A percentile compares a stretch with the other conserved stretches of the same genome.
phyloP scores from a whole-genome alignment of 1,140 invertebrate species.

The Limonius californicus region DNA sequence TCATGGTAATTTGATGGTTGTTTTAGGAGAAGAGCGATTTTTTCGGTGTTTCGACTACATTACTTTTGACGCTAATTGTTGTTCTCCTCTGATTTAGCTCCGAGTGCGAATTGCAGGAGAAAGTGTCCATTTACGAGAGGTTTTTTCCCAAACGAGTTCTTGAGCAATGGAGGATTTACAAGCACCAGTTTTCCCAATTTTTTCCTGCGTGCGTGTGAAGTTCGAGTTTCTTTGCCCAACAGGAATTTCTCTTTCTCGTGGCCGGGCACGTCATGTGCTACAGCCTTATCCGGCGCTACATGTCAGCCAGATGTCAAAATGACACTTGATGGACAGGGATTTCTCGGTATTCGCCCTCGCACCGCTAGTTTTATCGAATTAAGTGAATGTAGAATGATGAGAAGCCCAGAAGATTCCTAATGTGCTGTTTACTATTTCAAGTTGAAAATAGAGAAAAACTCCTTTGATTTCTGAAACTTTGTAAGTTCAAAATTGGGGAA shows the following conservation, averaged over 20 bases:
- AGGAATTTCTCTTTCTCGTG: background rate
- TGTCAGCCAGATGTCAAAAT: conserved; percentile 12
- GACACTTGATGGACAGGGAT: conserved; percentile 18
- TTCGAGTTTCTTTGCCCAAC: background rate
- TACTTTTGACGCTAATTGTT: conserved; percentile 11
- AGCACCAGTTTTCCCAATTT: too few relatives aligned
- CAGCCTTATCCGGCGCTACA: conserved; percentile 15
- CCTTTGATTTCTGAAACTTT: too few relatives aligned
- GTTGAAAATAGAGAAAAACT: too few relatives aligned
- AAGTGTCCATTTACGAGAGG: too few relatives aligned
- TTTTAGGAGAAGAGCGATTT: conserved; percentile 9
- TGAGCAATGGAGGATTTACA: too few relatives aligned
- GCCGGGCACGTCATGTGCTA: conserved; percentile 7
- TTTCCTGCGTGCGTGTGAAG: too few relatives aligned
- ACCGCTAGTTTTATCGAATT: background rate
- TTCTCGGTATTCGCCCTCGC: conserved; percentile 11
- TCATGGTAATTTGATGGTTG: conserved; percentile 20
- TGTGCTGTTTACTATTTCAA: too few relatives aligned
- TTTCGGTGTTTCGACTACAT: background rate
- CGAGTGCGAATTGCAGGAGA: background rate
- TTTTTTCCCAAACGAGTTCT: too few relatives aligned
- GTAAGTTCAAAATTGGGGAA: too few relatives aligned
- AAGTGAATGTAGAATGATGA: too few relatives aligned
- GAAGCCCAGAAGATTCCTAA: too few relatives aligned
- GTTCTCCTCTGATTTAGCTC: background rate